A percentile compares a stretch with the other conserved stretches of the same genome.
Conservation (phyloP, 1,140 invertebrate genomes). For the Bombus fervidus region DNA sequence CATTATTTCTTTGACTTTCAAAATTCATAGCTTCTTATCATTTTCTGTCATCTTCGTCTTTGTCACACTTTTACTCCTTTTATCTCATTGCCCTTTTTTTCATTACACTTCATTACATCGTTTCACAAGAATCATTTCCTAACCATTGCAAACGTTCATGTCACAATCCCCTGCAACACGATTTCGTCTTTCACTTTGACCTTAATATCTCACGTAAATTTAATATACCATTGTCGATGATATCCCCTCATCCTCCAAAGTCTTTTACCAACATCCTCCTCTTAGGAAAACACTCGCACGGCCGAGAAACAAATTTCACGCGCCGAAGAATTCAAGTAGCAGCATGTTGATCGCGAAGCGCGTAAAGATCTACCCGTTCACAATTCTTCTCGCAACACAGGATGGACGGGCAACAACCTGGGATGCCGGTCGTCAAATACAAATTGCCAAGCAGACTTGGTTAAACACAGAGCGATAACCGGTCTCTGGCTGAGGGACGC, state of each 20-base stretch:
- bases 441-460: conserved; percentile 38
- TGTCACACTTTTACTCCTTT: no score
- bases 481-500: neutral
- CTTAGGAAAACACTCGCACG: neutral
- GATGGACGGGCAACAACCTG: no score
- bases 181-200: neutral
- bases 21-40: no score
- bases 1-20: no score
- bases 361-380: neutral
- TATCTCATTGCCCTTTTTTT: no score
- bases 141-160: no score
- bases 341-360: neutral
- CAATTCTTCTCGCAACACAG: conserved; percentile 7
- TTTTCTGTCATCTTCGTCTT: no score
- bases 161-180: no score
- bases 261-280: neutral
- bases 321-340: neutral
- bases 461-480: conserved; percentile 49
- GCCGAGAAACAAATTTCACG: conserved; percentile 5
- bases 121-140: no score
- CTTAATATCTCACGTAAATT: neutral
- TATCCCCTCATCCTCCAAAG: neutral
- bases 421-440: conserved; percentile 22
- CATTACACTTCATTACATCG: no score
- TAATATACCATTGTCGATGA: neutral